phyloP scores from a whole-genome alignment of 2,888 invertebrate species.

The Caenorhabditis sp. region DNA sequence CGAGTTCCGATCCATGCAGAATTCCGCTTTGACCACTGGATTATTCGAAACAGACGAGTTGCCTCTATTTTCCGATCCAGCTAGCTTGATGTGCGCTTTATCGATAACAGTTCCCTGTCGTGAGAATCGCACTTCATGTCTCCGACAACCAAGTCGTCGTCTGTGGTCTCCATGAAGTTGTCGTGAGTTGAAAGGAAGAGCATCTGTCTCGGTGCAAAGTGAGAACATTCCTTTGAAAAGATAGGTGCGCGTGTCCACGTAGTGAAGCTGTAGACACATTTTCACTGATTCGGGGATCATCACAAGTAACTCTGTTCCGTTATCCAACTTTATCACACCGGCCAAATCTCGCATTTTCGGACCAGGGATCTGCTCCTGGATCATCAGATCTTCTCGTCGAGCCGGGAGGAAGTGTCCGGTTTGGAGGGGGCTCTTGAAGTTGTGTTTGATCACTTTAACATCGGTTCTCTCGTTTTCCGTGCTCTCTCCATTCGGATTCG shows the following conservation, averaged over 20 bases:
- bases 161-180: slow-evolving; percentile 56
- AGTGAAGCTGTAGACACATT: slow-evolving; percentile 35
- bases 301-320: slow-evolving; percentile 46
- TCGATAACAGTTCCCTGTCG: slow-evolving; percentile 64
- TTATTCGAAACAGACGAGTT: slow-evolving; percentile 50
- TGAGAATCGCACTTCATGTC: slow-evolving; percentile 65
- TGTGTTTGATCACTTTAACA: slow-evolving; percentile 24
- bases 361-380: slow-evolving; percentile 7
- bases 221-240: slow-evolving; percentile 45
- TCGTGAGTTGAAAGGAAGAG: slow-evolving; percentile 60
- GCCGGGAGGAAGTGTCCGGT: slow-evolving; percentile 40
- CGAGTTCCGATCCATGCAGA: slow-evolving; percentile 7
- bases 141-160: slow-evolving; percentile 62
- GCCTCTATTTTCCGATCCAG: slow-evolving; percentile 18
- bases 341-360: slow-evolving; percentile 27
- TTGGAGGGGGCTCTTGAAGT: slow-evolving; percentile 35
- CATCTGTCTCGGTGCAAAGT: slow-evolving; percentile 62
- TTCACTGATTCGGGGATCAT: slow-evolving; percentile 43
- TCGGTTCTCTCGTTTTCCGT: too few species aligned
- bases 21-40: slow-evolving; percentile 61
- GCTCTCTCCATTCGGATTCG: slow-evolving; percentile 18
- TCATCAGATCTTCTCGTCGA: slow-evolving; percentile 2
- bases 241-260: slow-evolving; percentile 47
- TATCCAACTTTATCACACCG: slow-evolving; percentile 44
- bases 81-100: slow-evolving; percentile 49